phyloP scores from a whole-genome alignment of 2,888 invertebrate genomes.

The Criorhina ranunculi region DNA sequence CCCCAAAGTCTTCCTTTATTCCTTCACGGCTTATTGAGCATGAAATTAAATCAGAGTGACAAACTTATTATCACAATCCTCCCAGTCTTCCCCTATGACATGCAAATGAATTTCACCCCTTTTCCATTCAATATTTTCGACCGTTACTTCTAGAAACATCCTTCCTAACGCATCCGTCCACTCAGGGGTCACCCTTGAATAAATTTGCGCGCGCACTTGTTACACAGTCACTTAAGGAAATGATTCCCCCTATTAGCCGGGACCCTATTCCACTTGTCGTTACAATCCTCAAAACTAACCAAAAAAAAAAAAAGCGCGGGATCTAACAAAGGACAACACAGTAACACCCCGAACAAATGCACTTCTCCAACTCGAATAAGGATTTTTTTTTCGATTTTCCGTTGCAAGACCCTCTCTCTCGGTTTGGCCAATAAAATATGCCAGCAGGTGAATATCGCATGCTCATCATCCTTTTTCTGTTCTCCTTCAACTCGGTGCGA shows the following conservation, averaged over 20 bases:
- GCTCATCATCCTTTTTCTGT: constrained; percentile 57
- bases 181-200: constrained; percentile 51
- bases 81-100: constrained; percentile 24
- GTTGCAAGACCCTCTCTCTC: background rate
- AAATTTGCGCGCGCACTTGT: constrained; percentile 75
- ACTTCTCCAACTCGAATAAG: background rate
- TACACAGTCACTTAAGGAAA: constrained; percentile 42
- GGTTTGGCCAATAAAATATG: constrained; percentile 39
- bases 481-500: constrained; percentile 7
- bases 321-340: constrained; percentile 69
- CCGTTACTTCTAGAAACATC: constrained; percentile 74
- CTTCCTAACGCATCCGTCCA: constrained; percentile 33
- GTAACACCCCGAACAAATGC: constrained; percentile 52
- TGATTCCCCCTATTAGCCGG: constrained; percentile 41
- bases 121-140: constrained; percentile 24
- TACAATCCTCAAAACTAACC: constrained; percentile 14
- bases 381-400: constrained; percentile 5
- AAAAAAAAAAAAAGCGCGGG: constrained; percentile 60
- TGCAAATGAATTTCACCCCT: constrained; percentile 64
- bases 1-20: background rate
- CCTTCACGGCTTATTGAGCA: constrained; percentile 47
- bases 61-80: constrained; percentile 61
- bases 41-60: constrained; percentile 74
- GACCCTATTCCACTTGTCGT: constrained; percentile 70
- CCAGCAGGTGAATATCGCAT: constrained; percentile 74